phyloP scores from a whole-genome alignment of 2,797 vertebrate species.

The Molossus alvarezi region DNA sequence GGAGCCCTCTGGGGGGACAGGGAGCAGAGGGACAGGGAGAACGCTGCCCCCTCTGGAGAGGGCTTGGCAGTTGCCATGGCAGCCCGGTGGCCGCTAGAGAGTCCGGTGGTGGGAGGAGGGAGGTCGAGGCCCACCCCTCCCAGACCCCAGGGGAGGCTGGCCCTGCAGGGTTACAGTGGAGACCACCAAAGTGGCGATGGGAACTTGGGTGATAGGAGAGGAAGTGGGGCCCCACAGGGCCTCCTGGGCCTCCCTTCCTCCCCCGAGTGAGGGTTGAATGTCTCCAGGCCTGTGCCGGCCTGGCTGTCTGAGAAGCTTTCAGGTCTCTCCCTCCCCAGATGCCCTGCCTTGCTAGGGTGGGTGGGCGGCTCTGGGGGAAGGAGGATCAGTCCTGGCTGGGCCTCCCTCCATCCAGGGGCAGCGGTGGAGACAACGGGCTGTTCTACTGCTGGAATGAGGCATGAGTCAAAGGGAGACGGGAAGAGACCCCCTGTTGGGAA shows the following conservation, averaged over 20 bases:
- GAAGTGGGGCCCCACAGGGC: background rate
- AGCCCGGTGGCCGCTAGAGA: background rate
- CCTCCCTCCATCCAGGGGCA: background rate
- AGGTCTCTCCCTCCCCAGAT: background rate
- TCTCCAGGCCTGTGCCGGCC: slow-evolving; percentile 78
- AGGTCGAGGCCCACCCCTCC: background rate
- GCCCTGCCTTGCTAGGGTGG: background rate
- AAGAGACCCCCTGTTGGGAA: background rate
- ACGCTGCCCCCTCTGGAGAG: background rate
- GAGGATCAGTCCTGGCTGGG: background rate
- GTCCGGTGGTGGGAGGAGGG: background rate
- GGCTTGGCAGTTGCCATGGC: background rate
- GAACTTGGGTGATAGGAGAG: background rate
- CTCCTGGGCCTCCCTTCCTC: background rate
- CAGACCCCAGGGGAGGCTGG: background rate
- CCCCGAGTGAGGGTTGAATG: background rate
- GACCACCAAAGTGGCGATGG: background rate
- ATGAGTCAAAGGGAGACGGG: slow-evolving; percentile 2
- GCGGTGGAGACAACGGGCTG: background rate
- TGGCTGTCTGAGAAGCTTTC: slow-evolving; percentile 78
- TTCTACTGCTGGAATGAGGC: slow-evolving; percentile 63
- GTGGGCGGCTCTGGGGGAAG: background rate
- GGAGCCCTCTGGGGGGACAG: background rate
- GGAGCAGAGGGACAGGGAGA: background rate
- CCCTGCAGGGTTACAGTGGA: slow-evolving; percentile 13